Evolutionary conservation across 2,113 vertebrate species (phyloP), one percentile per base, ranked within the genome.

Genomic region (Paratilapia polleni): DNA sequence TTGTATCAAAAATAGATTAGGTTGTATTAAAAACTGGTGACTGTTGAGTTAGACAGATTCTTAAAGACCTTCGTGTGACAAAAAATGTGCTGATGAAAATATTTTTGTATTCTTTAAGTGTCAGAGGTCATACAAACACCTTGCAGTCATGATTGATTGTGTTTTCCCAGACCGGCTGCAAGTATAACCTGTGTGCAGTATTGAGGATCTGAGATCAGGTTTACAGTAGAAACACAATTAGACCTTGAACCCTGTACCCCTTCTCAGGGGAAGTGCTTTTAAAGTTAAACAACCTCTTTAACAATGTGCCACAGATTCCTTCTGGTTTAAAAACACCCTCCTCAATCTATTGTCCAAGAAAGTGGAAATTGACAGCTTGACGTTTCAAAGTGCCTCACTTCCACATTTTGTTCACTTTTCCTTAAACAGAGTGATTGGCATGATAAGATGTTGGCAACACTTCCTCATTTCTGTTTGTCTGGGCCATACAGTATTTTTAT

Each of bases 341-440:
- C 1, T 80, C 52, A 1, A 83, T 66, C 86, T 82, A 90, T 93
- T 94, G 91, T 93, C 78, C 66, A 66, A 70, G 24, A 86, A 81
- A 47, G 87, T 86, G 81, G 88, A 89, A 88, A 87, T 64, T 36
- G 60, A 84, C 86, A 88, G 75, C 68, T 58, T 84, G 91, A 80
- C 82, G 28, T 77, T 91, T 90, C 17, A 88, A 82, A 91, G 89
- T 80, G 87, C 74, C 84, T 81, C 91, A 86, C 87, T 93, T 93
- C 92, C 93, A 93, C 92, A 87, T 88, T 91, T 91, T 92, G 92
- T 92, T 92, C 88, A 92, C 87, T 90, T 90, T 92, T 91, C 90
- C 88, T 89, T 70, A 88, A 84, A 89, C 84, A 79, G 43, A 38
- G 34, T 63, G 86, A 90, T 89, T 83, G 88, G 62, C 89, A 66